These are phyloP conservation scores for Drosophila niveifrons DNA, from an alignment of 2,888 invertebrate genomes.

Conservation along the genomic window DNA sequence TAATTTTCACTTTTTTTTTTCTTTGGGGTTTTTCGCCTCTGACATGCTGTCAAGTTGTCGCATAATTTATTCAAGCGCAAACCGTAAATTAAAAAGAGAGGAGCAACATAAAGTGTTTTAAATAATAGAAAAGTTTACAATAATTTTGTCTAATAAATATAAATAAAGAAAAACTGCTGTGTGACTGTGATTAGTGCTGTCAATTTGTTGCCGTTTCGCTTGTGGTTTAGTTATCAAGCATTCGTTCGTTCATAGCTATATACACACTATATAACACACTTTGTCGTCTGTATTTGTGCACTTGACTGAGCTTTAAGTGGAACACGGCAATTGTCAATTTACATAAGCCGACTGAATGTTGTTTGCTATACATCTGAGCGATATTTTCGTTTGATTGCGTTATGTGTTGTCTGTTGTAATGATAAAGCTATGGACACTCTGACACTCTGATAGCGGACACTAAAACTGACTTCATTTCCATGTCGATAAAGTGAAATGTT, in stretches of 20 bases:
- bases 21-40: constrained; percentile 12
- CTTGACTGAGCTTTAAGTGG: constrained; percentile 63
- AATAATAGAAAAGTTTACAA: not conserved
- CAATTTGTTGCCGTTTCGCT: constrained; percentile 49
- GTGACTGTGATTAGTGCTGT: constrained; percentile 48
- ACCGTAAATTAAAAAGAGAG: constrained; percentile 5
- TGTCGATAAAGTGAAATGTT: constrained; percentile 7
- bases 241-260: constrained; percentile 9
- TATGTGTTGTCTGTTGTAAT: not conserved
- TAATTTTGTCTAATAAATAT: constrained; percentile 10
- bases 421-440: constrained; percentile 15
- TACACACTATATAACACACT: constrained; percentile 6
- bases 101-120: not conserved
- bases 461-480: not conserved
- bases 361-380: constrained; percentile 5
- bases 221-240: constrained; percentile 57
- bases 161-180: constrained; percentile 28
- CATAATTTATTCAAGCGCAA: constrained; percentile 33
- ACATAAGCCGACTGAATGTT: constrained; percentile 42
- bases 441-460: constrained; percentile 3
- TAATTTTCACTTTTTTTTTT: constrained; percentile 26
- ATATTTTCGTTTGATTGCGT: constrained; percentile 13
- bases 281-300: constrained; percentile 29
- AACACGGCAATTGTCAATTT: constrained; percentile 73
- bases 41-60: constrained; percentile 42